Evolutionary conservation across 2,888 invertebrate genomes (phyloP).

Genomic region (Drosophila mimica): DNA sequence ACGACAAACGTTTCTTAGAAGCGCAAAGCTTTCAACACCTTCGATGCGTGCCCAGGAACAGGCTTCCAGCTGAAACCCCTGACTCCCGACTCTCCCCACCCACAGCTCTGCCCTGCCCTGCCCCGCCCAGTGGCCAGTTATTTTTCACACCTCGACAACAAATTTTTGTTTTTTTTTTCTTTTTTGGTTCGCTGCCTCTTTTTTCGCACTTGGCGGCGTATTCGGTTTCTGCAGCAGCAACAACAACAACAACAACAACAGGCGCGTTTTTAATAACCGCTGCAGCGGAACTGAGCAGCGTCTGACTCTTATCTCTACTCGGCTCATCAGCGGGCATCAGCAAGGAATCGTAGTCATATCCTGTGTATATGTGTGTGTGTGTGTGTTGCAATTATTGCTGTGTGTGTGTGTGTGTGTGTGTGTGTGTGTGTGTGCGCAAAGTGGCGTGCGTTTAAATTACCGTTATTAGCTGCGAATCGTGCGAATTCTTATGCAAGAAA

Average conservation of each 20-base stretch:
- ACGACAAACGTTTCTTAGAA: slow-evolving; percentile 82
- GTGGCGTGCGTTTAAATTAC: slow-evolving; percentile 83
- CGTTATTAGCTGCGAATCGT: slow-evolving; percentile 84
- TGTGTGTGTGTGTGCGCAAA: slow-evolving; percentile 29
- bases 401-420: slow-evolving; percentile 7
- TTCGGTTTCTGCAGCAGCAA: slow-evolving; percentile 68
- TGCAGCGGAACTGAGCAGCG: slow-evolving; percentile 26
- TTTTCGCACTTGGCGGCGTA: slow-evolving; percentile 81
- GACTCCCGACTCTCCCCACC: background rate
- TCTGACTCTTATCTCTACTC: slow-evolving; percentile 72
- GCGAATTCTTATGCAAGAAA: slow-evolving; percentile 53
- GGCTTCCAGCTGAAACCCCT: slow-evolving; percentile 37
- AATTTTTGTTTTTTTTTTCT: slow-evolving; percentile 11
- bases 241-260: slow-evolving; percentile 36
- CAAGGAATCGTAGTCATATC: slow-evolving; percentile 43
- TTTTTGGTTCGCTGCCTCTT: slow-evolving; percentile 14
- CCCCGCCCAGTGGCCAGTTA: slow-evolving; percentile 80
- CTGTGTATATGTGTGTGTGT: slow-evolving; percentile 43
- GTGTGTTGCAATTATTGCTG: slow-evolving; percentile 74
- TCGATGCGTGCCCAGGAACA: slow-evolving; percentile 73
- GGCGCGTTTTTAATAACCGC: slow-evolving; percentile 74
- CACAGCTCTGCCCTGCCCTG: slow-evolving; percentile 36
- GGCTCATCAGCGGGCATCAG: slow-evolving; percentile 63
- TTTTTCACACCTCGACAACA: slow-evolving; percentile 84
- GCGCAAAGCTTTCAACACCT: slow-evolving; percentile 82